Evolutionary conservation across 2,888 invertebrate species (phyloP), one percentile per base, ranked within the genome.

Genomic region (Microplitis deprimator): DNA sequence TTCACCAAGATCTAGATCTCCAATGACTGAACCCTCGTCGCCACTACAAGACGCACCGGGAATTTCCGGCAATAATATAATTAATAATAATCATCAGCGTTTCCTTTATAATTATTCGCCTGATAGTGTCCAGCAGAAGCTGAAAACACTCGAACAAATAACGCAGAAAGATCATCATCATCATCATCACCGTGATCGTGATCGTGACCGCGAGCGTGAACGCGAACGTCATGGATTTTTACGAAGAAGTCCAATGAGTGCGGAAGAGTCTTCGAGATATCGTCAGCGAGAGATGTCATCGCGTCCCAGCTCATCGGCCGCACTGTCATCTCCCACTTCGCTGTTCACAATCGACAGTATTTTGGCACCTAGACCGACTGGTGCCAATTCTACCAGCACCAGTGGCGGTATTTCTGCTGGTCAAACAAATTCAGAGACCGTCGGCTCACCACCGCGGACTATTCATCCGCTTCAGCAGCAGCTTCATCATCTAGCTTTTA

Each of bases 281-380:
- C 67, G 68, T 20, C 83, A 85, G 13, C 75, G 78, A 0, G 77
- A 84, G 7, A 84, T 84, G 17, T 72, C 77, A 1, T 82, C 85
- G 2, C 81, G 89, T 84, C 91, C 89, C 38, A 84, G 83, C 85
- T 90, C 91, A 13, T 86, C 87, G 40, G 83, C 84, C 85, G 91
- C 91, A 85, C 91, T 84, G 90, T 91, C 90, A 88, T 91, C 93
- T 85, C 91, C 92, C 0, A 91, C 92, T 29, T 94, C 94, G 5
- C 92, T 96, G 80, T 96, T 96, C 90, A 96, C 96, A 84, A 96
- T 96, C 86, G 96, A 96, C 90, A 96, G 96, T 90, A 96, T 96
- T 85, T 91, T 96, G 89, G 95, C 95, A 69, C 95, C 95, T 73
- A 91, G 94, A 77, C 93, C 94, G 69, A 82, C 84, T 16, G 89